Evolutionary conservation across 2,888 invertebrate species (phyloP).

Genomic region (Nebria brevicollis): DNA sequence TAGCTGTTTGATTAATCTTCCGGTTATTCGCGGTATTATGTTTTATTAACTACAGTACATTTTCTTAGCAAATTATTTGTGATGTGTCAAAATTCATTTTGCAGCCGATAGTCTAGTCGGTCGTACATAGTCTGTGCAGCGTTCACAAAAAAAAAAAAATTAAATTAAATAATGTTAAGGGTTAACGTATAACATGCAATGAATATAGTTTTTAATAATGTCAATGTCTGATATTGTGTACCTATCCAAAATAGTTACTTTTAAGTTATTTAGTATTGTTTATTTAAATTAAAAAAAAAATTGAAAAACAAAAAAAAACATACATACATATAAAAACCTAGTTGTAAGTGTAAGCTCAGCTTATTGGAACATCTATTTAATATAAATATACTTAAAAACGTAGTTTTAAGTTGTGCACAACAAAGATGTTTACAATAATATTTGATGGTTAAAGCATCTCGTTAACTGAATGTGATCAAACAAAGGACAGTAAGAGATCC

Average conservation of each 20-base stretch:
- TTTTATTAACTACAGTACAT: background rate
- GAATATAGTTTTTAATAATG: slow-evolving; percentile 49
- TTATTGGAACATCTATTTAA: slow-evolving; percentile 65
- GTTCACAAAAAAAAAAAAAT: slow-evolving; percentile 34
- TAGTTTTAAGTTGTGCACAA: slow-evolving; percentile 48
- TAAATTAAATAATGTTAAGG: slow-evolving; percentile 20
- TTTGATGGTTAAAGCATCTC: slow-evolving; percentile 38
- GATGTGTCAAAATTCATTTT: slow-evolving; percentile 16
- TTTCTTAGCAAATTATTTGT: slow-evolving; percentile 22
- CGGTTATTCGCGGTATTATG: slow-evolving; percentile 6
- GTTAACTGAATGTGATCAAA: slow-evolving; percentile 41
- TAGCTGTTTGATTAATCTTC: background rate
- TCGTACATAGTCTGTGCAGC: slow-evolving; percentile 39
- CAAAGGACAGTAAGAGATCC: slow-evolving; percentile 30
- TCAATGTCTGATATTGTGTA: slow-evolving; percentile 63
- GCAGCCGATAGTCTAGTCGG: slow-evolving; percentile 2
- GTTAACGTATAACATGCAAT: slow-evolving; percentile 45
- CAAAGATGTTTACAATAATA: slow-evolving; percentile 47
- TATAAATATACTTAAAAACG: slow-evolving; percentile 52
- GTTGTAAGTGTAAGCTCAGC: slow-evolving; percentile 56
- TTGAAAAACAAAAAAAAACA: slow-evolving; percentile 56
- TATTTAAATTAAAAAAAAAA: slow-evolving; percentile 54
- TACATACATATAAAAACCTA: slow-evolving; percentile 52
- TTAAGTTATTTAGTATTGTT: slow-evolving; percentile 58
- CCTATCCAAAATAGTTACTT: slow-evolving; percentile 59